A percentile compares a stretch with the other conserved stretches of the same genome.
Evolutionary conservation across 1,140 invertebrate genomes (phyloP).

Genomic region (Sitodiplosis mosellana): DNA sequence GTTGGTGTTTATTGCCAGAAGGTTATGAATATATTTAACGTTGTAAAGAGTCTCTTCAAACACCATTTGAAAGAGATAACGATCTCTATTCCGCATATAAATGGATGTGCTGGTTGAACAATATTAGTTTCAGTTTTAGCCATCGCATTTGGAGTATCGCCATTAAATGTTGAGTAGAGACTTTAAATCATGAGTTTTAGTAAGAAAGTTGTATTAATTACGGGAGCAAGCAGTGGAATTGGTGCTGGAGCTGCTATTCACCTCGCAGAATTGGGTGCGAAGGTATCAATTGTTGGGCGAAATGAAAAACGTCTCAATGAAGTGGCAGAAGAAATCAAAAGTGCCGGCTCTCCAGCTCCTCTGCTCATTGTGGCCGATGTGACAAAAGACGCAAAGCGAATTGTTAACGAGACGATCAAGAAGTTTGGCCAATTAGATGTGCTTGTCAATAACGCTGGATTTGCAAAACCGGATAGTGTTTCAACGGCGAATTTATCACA

Average conservation of each 20-base stretch:
- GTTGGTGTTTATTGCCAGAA: no score
- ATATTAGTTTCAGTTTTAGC: no score
- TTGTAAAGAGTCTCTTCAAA: no score
- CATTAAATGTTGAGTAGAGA: no score
- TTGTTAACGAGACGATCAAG: slow-evolving; percentile 47
- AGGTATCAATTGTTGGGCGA: slow-evolving; percentile 51
- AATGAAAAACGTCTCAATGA: slow-evolving; percentile 39
- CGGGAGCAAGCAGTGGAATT: slow-evolving; percentile 78
- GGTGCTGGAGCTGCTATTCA: slow-evolving; percentile 61
- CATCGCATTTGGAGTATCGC: no score
- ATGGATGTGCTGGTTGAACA: no score
- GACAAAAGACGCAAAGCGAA: slow-evolving; percentile 46
- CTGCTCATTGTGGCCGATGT: slow-evolving; percentile 34
- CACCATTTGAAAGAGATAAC: no score
- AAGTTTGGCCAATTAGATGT: slow-evolving; percentile 56
- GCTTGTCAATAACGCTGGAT: slow-evolving; percentile 75
- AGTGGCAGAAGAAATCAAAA: slow-evolving; percentile 30
- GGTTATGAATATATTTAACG: no score
- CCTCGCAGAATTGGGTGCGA: slow-evolving; percentile 58
- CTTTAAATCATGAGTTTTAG: no score
- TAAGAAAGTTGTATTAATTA: no score
- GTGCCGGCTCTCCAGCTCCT: not conserved
- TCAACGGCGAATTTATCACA: slow-evolving; percentile 66
- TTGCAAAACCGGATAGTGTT: slow-evolving; percentile 60
- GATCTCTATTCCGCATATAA: no score